These are phyloP conservation scores for Drosophila santomea DNA, from an alignment of 1,140 invertebrate species.

Conservation along the genomic window DNA sequence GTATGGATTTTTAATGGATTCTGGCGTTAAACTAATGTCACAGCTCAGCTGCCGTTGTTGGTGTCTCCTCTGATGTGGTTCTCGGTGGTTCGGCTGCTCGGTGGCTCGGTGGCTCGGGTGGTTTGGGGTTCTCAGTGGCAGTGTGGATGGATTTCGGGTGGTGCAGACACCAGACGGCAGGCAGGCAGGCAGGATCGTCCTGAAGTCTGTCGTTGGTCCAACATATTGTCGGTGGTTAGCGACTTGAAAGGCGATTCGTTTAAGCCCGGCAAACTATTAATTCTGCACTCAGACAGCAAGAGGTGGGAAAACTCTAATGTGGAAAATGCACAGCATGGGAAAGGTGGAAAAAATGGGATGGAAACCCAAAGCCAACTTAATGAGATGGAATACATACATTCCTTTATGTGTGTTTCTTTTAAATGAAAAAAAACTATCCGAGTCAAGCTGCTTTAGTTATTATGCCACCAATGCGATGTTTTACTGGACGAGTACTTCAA, in stretches of 20 bases:
- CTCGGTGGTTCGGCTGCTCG: conserved; percentile 20
- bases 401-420: background rate
- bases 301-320: conserved; percentile 5
- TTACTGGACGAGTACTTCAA: background rate
- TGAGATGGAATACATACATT: background rate
- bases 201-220: conserved; percentile 47
- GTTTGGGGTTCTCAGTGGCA: background rate
- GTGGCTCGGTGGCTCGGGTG: conserved; percentile 4
- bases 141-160: background rate
- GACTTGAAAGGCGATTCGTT: conserved; percentile 84
- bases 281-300: conserved; percentile 36
- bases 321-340: conserved; percentile 8
- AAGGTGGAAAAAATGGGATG: conserved; percentile 18
- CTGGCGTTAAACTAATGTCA: conserved; percentile 79
- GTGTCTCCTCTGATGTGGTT: conserved; percentile 54
- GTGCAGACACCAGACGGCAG: background rate
- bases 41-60: conserved; percentile 32
- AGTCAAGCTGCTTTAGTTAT: background rate
- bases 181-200: background rate
- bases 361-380: conserved; percentile 1
- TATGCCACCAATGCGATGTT: background rate
- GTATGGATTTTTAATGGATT: conserved; percentile 84
- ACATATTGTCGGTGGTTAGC: conserved; percentile 81
- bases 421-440: background rate
- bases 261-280: conserved; percentile 82